Evolutionary conservation across 2,113 vertebrate genomes (phyloP), one percentile per base, ranked within the genome.

Genomic region (Podiceps cristatus): DNA sequence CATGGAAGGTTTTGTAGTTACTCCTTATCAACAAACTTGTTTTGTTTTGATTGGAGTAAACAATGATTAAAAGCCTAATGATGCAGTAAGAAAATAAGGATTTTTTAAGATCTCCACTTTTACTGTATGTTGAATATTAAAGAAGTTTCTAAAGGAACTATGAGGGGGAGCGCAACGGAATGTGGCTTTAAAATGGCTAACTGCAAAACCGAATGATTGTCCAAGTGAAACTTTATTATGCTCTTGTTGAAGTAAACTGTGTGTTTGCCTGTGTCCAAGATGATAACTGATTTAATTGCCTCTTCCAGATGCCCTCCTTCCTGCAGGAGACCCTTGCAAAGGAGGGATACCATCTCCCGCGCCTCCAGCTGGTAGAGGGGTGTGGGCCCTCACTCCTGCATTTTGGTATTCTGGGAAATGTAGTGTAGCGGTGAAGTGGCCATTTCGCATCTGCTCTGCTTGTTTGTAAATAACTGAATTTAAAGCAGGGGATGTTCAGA

Each of bases 381-480:
- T 29, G 3, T 19, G 11, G 56, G 42, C 6, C 53, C 56, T 60
- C 19, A 13, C 18, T 56, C 52, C 25, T 58, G 11, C 23, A 2
- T 73, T 78, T 78, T 55, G 44, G 44, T 84, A 31, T 84, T 90
- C 33, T 72, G 31, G 75, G 75, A 85, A 75, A 86, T 72, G 59
- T 44, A 88, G 63, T 86, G n/a, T 52, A 55, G n/a, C 2, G 1
- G 27, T 33, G 10, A 78, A 81, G 77, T 28, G 31, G 47, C 59
- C 82, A 84, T 87, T 94, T 95, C 90, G 44, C 75, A 52, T 80
- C 75, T 93, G 55, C 25, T 84, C 35, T 90, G 47, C 42, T 66
- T 90, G 74, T 83, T 89, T 88, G 59, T 90, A 90, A 88, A 80
- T 66, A 93, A 88, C 63, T 56, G 76, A 64, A 59, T 94, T 86